A percentile compares a stretch with the other conserved stretches of the same genome.
Conservation (phyloP, 2,113 vertebrate genomes). For the Myxocyprinus asiaticus region DNA sequence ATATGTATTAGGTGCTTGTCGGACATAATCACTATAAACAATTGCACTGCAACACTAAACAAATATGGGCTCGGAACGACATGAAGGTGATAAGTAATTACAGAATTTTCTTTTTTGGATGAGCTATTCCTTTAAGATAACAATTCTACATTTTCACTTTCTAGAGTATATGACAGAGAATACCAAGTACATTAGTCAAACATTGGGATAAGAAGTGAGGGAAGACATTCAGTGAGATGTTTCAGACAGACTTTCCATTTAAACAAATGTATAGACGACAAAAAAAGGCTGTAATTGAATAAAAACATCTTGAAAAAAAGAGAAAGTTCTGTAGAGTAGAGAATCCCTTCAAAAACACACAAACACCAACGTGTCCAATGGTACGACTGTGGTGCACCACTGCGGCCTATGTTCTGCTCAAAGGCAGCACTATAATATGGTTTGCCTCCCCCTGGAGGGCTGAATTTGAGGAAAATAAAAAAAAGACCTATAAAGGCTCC, state of each 20-base stretch:
- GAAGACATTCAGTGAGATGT: constrained; percentile 2
- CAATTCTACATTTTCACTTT: constrained; percentile 1
- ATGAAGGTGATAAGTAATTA: too few relatives aligned
- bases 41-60: too few relatives aligned
- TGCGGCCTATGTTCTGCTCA: background rate
- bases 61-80: too few relatives aligned
- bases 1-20: too few relatives aligned
- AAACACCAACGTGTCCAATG: background rate
- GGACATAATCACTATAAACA: too few relatives aligned
- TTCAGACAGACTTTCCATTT: constrained; percentile 3
- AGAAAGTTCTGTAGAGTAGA: constrained; percentile 1
- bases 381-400: background rate
- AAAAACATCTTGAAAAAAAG: constrained; percentile 6
- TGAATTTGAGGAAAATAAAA: constrained; percentile 15
- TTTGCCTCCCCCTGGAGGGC: background rate
- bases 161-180: background rate
- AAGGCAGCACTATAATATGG: constrained; percentile 2
- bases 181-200: background rate
- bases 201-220: background rate
- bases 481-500: constrained; percentile 65
- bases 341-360: background rate
- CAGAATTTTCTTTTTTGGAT: too few relatives aligned
- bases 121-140: background rate
- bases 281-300: background rate
- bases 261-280: background rate